Base-by-base conservation (phyloP, 2,888 invertebrate genomes). In the Dusona sp. region DNA sequence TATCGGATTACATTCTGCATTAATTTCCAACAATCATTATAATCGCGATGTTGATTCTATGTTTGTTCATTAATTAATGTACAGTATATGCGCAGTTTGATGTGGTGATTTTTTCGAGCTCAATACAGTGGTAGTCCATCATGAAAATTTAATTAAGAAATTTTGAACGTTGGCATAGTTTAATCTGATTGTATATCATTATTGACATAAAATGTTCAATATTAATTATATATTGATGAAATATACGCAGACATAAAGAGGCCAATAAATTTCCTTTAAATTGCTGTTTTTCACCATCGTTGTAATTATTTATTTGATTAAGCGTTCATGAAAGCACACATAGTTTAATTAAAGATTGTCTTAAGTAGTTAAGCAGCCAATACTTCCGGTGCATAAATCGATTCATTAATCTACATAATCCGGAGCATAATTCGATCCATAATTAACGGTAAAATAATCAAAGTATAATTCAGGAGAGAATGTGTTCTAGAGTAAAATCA, bases 401-500 rank as follows among this genome's bases (percentile, higher is more conserved):
- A 61, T 61, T 16, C 16, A n/a, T 42, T 11, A 42, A 42, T 42
- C 11, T 22, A 11, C 22, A 9, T 9, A 54, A 54, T 54, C 9
- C 8, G 11, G 2, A 22, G 22, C 22, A 22, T 54, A 6, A 22
- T 19, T 54, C 54, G 22, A 54, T 54, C 16, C 2, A 29, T 25
- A 29, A 61, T 61, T 29, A 29, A 61, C 4, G 25, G 29, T 16
- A 4, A 61, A 61, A 61, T 61, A 61, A 61, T 61, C 16, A 61
- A 61, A 29, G 57, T 61, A 29, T 29, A 29, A 61, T 29, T 65
- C 19, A 38, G 3, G 9, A 22, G 36, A 38, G 38, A 9, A 11
- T n/a, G 36, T 19, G 6, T 0, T 3, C 36, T 42, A 45, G 79
- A 67, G 57, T 29, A 48, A 42, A 54, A 74, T 74, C 67, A 61